Conservation (phyloP, 2,113 vertebrate genomes). For the Thalassarche chlororhynchos region DNA sequence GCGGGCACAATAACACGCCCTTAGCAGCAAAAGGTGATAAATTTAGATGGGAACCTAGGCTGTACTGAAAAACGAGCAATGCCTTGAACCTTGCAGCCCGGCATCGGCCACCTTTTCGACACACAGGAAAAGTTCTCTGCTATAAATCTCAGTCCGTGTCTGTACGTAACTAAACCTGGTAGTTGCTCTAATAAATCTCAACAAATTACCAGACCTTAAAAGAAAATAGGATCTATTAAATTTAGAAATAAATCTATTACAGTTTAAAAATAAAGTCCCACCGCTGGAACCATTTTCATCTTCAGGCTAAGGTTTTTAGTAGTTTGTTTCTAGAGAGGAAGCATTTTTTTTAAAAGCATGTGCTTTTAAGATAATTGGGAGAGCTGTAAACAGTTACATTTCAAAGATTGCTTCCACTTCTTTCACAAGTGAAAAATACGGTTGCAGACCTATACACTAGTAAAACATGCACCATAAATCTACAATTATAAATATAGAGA, state of each 20-base stretch:
- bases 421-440: background rate
- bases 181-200: background rate
- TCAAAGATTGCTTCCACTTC: background rate
- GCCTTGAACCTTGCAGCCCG: background rate
- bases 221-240: background rate
- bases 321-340: background rate
- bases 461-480: background rate
- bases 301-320: background rate
- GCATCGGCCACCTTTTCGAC: background rate
- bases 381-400: background rate
- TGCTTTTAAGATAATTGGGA: background rate
- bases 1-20: background rate
- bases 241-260: background rate
- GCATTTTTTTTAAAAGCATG: background rate
- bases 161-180: background rate
- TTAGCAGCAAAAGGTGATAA: background rate
- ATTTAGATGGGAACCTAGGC: background rate
- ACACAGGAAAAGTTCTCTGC: background rate
- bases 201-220: background rate
- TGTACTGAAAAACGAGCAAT: background rate
- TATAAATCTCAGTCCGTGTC: background rate
- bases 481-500: background rate
- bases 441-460: background rate
- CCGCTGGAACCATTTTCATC: background rate
- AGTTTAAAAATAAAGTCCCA: background rate